phyloP scores from a whole-genome alignment of 1,140 invertebrate genomes.

The Dysdera silvatica region DNA sequence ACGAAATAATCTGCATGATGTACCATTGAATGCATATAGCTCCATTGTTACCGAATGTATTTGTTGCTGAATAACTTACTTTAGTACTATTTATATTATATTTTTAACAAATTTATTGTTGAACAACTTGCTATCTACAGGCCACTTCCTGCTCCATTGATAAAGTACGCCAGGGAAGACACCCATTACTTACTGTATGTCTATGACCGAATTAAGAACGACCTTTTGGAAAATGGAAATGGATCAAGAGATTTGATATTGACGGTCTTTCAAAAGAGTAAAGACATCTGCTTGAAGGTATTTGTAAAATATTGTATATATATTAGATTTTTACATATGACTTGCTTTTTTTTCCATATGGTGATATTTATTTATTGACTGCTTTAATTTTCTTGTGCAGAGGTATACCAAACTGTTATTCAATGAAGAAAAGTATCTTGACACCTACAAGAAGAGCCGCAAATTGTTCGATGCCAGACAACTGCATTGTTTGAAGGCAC shows the following conservation, averaged over 20 bases:
- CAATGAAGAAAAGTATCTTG: slow-evolving; percentile 61
- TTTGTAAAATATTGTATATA: neutral
- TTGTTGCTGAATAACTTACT: no score
- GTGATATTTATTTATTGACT: neutral
- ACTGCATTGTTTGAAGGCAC: slow-evolving; percentile 65
- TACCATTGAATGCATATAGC: no score
- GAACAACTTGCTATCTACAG: slow-evolving; percentile 45
- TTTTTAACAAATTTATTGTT: neutral
- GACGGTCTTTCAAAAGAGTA: slow-evolving; percentile 62
- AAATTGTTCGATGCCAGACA: slow-evolving; percentile 79
- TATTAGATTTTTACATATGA: no score
- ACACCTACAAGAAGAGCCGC: slow-evolving; percentile 66
- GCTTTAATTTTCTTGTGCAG: slow-evolving; percentile 40
- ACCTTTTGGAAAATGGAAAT: slow-evolving; percentile 63
- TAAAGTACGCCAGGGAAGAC: slow-evolving; percentile 84
- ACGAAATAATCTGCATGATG: no score
- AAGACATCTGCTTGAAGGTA: slow-evolving; percentile 56
- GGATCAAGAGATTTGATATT: slow-evolving; percentile 60
- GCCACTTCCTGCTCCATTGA: slow-evolving; percentile 72
- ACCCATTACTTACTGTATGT: slow-evolving; percentile 93
- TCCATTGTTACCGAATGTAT: no score
- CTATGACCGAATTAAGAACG: slow-evolving; percentile 71
- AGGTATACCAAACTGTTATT: slow-evolving; percentile 73
- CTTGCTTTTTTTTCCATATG: no score
- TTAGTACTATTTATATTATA: neutral